phyloP scores from a whole-genome alignment of 2,888 invertebrate genomes.

The Acrobasis consociella region DNA sequence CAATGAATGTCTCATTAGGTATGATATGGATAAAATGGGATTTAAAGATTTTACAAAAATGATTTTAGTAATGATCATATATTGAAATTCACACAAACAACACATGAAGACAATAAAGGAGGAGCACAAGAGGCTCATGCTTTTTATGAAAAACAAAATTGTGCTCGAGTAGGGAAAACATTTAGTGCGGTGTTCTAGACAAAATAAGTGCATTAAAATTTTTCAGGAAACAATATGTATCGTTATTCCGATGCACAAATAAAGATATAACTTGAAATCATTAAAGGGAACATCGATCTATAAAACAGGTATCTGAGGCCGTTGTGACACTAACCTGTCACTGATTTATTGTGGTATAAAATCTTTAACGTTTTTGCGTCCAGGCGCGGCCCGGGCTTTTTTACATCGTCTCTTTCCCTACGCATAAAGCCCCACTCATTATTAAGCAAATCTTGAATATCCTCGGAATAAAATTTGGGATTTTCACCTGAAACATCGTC shows the following conservation, averaged over 20 bases:
- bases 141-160: conserved; percentile 54
- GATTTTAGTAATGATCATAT: conserved; percentile 31
- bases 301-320: conserved; percentile 62
- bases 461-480: conserved; percentile 74
- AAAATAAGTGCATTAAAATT: conserved; percentile 63
- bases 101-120: conserved; percentile 40
- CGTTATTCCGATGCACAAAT: conserved; percentile 47
- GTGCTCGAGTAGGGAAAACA: conserved; percentile 69
- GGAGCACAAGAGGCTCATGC: conserved; percentile 59
- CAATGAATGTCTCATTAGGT: neutral
- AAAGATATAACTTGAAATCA: conserved; percentile 42
- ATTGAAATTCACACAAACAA: conserved; percentile 44
- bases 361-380: conserved; percentile 84
- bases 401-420: conserved; percentile 94
- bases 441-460: conserved; percentile 84
- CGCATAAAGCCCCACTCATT: conserved; percentile 91
- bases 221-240: conserved; percentile 46
- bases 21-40: neutral
- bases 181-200: conserved; percentile 70
- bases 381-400: conserved; percentile 95
- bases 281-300: conserved; percentile 68
- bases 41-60: neutral
- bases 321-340: conserved; percentile 81
- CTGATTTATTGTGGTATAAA: conserved; percentile 76
- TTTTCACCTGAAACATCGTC: conserved; percentile 81